Percentiles rank a stretch among this genome's conserved stretches.
phyloP scores from a whole-genome alignment of 2,888 invertebrate genomes.

The Melangyna quadrimaculata region DNA sequence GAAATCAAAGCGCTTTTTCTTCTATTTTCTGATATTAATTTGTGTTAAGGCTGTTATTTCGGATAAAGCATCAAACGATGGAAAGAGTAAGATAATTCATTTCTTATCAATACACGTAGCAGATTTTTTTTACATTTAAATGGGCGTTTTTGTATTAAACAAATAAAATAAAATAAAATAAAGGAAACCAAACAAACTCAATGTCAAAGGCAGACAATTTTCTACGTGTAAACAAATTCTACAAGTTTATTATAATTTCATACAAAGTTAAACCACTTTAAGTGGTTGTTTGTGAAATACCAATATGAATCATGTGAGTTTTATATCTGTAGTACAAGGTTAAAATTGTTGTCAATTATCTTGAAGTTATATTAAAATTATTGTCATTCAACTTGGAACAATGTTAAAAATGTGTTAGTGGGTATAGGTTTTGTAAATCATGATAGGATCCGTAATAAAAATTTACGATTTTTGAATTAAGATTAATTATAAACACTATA shows the following conservation, averaged over 20 bases:
- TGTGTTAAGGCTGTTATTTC: not conserved
- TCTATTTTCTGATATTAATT: slow-evolving; percentile 18
- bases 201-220: not conserved
- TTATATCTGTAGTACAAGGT: not conserved
- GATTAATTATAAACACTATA: too few relatives aligned
- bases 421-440: too few relatives aligned
- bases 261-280: not conserved
- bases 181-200: not conserved
- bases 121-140: too few relatives aligned
- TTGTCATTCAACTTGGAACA: not conserved
- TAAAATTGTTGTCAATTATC: not conserved
- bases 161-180: not conserved
- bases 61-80: slow-evolving; percentile 41
- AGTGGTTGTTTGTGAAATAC: not conserved
- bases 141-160: not conserved
- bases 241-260: not conserved
- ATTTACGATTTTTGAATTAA: too few relatives aligned
- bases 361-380: not conserved
- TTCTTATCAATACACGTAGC: too few relatives aligned
- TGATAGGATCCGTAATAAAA: too few relatives aligned
- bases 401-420: not conserved
- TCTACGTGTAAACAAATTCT: not conserved
- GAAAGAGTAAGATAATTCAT: slow-evolving; percentile 49
- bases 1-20: slow-evolving; percentile 5
- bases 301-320: not conserved